Evolutionary conservation across 2,888 invertebrate genomes (phyloP), one percentile per base, ranked within the genome.

Genomic region (Gasteruption jaculator): DNA sequence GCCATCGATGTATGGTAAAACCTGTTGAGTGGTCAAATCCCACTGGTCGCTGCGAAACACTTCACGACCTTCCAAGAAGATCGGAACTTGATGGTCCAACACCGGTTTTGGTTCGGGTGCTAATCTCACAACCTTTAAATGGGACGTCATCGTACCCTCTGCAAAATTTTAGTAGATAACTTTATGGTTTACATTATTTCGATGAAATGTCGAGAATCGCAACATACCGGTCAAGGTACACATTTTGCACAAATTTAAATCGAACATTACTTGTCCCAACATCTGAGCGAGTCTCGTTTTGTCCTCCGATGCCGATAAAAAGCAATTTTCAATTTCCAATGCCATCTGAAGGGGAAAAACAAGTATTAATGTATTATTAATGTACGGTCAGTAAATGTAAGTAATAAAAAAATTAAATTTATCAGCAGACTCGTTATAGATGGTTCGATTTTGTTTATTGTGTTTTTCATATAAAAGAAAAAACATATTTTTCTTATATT

Each of bases 1-100:
- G 1, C 95, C 94, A 71, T 95, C 89, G 35, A 96, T 90, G 61
- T 86, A 87, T 0, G 91, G 90, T 18, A 91, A 72, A 45, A 86
- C 86, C 79, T 93, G 93, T 68, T 91, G 86, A 1, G 95, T 94
- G 1, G 94, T 94, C 21, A 95, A 78, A 66, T 95, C 95, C 93
- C 94, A 94, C 46, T 88, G 85, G 26, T 86, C 83, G 4, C 78
- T 74, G 33, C 80, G 78, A 20, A 82, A 81, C 14, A 79, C 75
- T 48, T 80, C 78, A 8, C 80, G 73, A 36, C 83, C 81, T 2
- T 81, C 81, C 15, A 85, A 73, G 53, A 94, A 79, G 38, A 94
- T 81, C 0, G 95, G 95, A 2, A 96, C 95, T 73, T 93, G 88
- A 68, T 91, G 85, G 68, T 93, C 93, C 43, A 82, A 77, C 1